Evolutionary conservation across 2,888 invertebrate species (phyloP).

Genomic region (Drosophila kambysellisi): DNA sequence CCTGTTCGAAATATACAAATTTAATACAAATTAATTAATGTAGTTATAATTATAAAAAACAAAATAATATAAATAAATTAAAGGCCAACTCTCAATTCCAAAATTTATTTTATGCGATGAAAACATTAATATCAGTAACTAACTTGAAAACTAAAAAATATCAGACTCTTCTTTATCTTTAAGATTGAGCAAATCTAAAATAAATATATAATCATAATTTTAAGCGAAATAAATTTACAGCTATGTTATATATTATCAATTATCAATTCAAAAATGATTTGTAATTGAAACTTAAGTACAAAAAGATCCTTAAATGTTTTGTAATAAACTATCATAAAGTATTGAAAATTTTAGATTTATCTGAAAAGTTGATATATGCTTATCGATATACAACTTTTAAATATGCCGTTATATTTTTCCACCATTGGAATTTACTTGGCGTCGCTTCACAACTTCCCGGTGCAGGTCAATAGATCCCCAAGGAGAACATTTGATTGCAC

Average conservation of each 20-base stretch:
- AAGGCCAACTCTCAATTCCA: neutral
- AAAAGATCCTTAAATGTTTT: too few relatives aligned
- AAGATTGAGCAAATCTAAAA: neutral
- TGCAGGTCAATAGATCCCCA: slow-evolving; percentile 10
- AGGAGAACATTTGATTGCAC: slow-evolving; percentile 39
- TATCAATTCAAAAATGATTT: too few relatives aligned
- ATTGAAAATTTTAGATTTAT: too few relatives aligned
- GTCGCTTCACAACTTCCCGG: neutral
- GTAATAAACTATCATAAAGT: too few relatives aligned
- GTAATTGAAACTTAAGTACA: too few relatives aligned
- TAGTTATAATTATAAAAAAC: neutral
- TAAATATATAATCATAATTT: neutral
- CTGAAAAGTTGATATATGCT: too few relatives aligned
- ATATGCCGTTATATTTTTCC: neutral
- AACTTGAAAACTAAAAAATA: neutral
- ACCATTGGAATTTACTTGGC: neutral
- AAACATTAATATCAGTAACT: neutral
- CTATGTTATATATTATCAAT: too few relatives aligned
- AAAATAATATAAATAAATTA: neutral
- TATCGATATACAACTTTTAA: too few relatives aligned
- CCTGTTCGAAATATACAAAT: neutral
- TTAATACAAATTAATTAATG: neutral
- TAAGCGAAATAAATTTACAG: neutral
- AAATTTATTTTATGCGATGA: neutral
- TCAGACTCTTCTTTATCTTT: neutral